Evolutionary conservation across 2,113 vertebrate species (phyloP).

Genomic region (Neolamprologus sp.): DNA sequence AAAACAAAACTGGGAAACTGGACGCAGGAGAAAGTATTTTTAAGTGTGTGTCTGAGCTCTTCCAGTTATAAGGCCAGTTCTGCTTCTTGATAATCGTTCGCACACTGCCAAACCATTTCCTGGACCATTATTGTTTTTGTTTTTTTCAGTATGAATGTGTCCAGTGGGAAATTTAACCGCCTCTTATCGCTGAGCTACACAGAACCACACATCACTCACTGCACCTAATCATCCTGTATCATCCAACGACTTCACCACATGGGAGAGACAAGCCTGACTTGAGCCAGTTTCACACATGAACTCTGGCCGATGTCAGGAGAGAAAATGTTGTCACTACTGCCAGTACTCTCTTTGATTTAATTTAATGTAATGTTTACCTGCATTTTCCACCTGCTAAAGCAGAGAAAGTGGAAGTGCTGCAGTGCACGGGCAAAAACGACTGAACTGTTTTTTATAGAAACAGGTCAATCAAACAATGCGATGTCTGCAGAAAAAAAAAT

Average conservation of each 20-base stretch:
- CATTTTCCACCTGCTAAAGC: not conserved
- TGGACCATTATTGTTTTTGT: fast-evolving
- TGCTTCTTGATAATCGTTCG: not conserved
- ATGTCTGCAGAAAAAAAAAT: not conserved
- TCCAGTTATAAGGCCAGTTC: not conserved
- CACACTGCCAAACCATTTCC: not conserved
- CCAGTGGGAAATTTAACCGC: not conserved
- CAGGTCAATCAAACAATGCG: not conserved
- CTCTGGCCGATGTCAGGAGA: not conserved
- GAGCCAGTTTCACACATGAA: not conserved
- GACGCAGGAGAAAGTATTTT: not conserved
- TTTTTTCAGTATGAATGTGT: not conserved
- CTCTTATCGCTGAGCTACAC: not conserved
- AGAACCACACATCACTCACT: not conserved
- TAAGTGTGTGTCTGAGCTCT: not conserved
- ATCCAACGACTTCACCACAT: not conserved
- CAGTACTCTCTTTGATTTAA: not conserved
- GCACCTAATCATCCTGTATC: not conserved
- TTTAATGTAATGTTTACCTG: not conserved
- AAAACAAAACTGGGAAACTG: not conserved
- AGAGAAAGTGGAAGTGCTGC: not conserved
- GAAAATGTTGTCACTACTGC: not conserved
- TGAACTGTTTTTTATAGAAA: not conserved
- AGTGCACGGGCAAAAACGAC: not conserved
- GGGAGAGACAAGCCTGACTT: not conserved